Conservation (phyloP, 2,113 vertebrate genomes). For the Geococcyx californianus region DNA sequence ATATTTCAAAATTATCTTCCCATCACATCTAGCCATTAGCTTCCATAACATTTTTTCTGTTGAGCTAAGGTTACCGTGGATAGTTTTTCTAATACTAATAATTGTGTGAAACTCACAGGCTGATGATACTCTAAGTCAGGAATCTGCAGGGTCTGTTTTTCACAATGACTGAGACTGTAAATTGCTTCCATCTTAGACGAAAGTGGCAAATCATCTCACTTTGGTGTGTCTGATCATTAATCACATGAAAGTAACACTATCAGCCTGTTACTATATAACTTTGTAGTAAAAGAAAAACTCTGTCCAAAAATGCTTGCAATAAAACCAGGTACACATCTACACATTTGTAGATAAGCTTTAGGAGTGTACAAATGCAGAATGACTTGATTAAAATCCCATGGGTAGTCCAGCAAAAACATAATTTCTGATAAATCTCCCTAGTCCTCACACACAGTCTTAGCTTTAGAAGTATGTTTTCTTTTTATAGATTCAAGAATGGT, state of each 20-base stretch:
- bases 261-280: slow-evolving; percentile 3
- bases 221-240: slow-evolving; percentile 36
- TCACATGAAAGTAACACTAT: not conserved
- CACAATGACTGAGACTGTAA: not conserved
- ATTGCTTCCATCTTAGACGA: slow-evolving; percentile 41
- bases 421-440: slow-evolving; percentile 12
- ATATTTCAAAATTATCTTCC: slow-evolving; percentile 13
- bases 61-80: not conserved
- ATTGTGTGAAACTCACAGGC: not conserved
- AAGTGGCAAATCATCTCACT: slow-evolving; percentile 41
- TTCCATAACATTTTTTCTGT: not conserved
- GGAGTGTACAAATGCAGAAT: not conserved
- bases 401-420: not conserved
- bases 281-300: slow-evolving; percentile 8
- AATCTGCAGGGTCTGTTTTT: slow-evolving; percentile 18
- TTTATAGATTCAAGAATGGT: not conserved
- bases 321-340: slow-evolving; percentile 4
- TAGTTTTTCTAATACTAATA: slow-evolving; percentile 12
- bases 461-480: not conserved
- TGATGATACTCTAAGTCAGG: not conserved
- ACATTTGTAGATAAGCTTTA: not conserved
- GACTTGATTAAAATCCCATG: not conserved
- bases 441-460: not conserved
- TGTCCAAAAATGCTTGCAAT: not conserved
- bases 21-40: not conserved